Percentiles rank a stretch among this genome's conserved stretches.
Evolutionary conservation across 2,888 invertebrate genomes (phyloP).

Genomic region (Torymus aiolomorphi): DNA sequence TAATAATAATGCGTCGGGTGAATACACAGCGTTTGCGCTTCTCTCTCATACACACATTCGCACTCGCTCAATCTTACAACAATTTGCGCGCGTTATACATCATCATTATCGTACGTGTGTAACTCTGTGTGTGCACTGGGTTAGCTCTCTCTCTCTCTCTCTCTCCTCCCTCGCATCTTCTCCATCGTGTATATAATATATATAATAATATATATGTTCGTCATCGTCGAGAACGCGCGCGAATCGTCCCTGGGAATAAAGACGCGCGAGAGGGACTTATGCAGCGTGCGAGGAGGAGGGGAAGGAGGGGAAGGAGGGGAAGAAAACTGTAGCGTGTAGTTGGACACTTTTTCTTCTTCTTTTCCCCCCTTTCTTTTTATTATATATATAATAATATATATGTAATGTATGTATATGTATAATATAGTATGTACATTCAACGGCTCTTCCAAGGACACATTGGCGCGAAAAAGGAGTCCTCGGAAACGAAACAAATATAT

Average conservation of each 20-base stretch:
- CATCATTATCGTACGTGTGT: no score
- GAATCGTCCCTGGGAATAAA: conserved; percentile 24
- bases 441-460: conserved; percentile 52
- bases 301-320: conserved; percentile 1
- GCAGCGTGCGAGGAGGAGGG: not conserved
- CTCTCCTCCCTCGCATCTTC: no score
- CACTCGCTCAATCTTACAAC: no score
- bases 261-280: not conserved
- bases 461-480: conserved; percentile 10
- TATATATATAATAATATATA: not conserved
- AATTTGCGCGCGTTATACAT: no score
- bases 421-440: conserved; percentile 37
- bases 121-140: no score
- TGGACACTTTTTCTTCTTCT: conserved; percentile 13
- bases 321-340: not conserved
- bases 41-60: no score
- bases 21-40: no score
- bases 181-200: no score
- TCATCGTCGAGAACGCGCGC: not conserved
- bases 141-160: no score
- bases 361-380: no score
- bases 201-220: no score
- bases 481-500: conserved; percentile 17
- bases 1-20: no score
- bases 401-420: conserved; percentile 12